A percentile compares a stretch with the other conserved stretches of the same genome.
Conservation (phyloP, 2,797 vertebrate genomes). For the Cephalopachus bancanus region DNA sequence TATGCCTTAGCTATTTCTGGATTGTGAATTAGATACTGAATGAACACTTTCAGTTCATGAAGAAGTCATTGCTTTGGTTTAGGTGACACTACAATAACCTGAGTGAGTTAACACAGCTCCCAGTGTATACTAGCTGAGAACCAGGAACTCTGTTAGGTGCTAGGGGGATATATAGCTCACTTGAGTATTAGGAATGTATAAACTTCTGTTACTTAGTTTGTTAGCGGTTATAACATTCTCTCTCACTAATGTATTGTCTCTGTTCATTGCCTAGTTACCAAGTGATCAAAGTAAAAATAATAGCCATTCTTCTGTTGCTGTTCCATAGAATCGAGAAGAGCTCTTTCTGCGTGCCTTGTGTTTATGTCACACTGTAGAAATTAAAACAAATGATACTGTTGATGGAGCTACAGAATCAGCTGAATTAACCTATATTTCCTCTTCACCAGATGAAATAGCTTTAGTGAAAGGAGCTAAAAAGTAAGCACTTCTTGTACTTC, state of each 20-base stretch:
- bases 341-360: constrained; percentile 97
- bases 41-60: constrained; percentile 8
- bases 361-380: constrained; percentile 98
- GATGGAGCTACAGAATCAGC: constrained; percentile 82
- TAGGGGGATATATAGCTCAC: neutral
- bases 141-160: neutral
- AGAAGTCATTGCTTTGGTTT: constrained; percentile 43
- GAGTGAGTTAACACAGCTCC: neutral
- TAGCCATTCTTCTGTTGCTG: constrained; percentile 9
- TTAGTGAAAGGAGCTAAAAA: constrained; percentile 97
- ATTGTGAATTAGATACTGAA: constrained; percentile 46
- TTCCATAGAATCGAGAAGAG: constrained; percentile 93
- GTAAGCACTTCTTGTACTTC: constrained; percentile 87
- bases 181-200: constrained; percentile 47
- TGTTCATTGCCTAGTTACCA: constrained; percentile 30
- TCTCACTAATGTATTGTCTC: constrained; percentile 43
- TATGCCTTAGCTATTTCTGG: neutral
- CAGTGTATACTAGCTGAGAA: neutral
- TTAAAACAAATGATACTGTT: constrained; percentile 91
- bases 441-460: constrained; percentile 97
- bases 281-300: constrained; percentile 60
- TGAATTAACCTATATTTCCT: constrained; percentile 93
- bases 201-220: constrained; percentile 20
- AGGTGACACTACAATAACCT: neutral
- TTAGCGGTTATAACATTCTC: constrained; percentile 51